Base-by-base conservation (phyloP, 2,888 invertebrate genomes). In the Amphipyra tragopoginis region DNA sequence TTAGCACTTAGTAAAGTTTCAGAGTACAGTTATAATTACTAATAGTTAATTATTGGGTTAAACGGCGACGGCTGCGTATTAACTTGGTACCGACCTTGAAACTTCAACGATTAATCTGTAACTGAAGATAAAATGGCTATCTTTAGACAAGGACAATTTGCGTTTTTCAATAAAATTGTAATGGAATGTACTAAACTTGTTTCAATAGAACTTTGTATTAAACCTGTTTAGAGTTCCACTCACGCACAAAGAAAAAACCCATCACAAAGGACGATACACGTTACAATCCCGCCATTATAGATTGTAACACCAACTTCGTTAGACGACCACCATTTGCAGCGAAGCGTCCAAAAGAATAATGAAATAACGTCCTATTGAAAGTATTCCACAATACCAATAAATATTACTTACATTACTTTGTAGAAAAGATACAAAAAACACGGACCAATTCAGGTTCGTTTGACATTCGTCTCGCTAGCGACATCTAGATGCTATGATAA, bases 401-500 rank as follows among this genome's bases (percentile, higher is more conserved):
- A 65, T 66, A 61, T 54, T 43, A 34, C 58, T 58, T 44, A 44
- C n/a, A 59, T 55, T 72, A 61, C 54, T 57, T 55, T 39, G 54
- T 57, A 64, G n/a, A 36, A 50, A 50, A 64, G 55, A 44, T 13
- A 36, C 64, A 49, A 53, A 52, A 70, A 72, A 68, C 39, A 55
- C 26, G 42, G 36, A 61, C 52, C 68, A 60, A 63, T 69, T 74
- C 80, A 59, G 72, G 80, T 77, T 66, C 63, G 60, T 71, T 80
- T 85, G 85, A 84, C 87, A 82, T 88, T 84, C 82, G 80, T 81
- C 80, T 80, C 74, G 38, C 38, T 51, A 74, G 64, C 60, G 60
- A 77, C 75, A 70, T 80, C 80, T 84, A 87, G 89, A 90, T 90
- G 78, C 69, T 79, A 85, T 82, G 90, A 91, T 91, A 90, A 87